Evolutionary conservation across 2,113 vertebrate species (phyloP), one percentile per base, ranked within the genome.

Genomic region (Sylvia atricapilla): DNA sequence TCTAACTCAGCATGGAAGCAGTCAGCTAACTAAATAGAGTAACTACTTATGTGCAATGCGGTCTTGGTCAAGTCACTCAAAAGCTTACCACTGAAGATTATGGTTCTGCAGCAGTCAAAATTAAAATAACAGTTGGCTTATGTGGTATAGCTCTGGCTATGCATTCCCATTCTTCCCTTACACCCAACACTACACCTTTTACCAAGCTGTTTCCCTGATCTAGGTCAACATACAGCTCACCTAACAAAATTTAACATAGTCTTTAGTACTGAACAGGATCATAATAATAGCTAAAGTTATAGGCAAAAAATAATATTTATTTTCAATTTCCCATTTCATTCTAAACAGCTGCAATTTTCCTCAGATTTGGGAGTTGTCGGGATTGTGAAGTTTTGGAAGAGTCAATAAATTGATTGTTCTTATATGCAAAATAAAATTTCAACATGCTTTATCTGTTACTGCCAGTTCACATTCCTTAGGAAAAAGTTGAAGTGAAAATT

Each of bases 51-150:
- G 60, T 68, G 60, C 79, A 75, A 27, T 74, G 75, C 0, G n/a
- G 88, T 95, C 90, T 92, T 80, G 68, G 82, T 87, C 68, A 94
- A 77, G 64, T 92, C 68, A 80, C 47, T 84, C 60, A 67, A 33
- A 72, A 84, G n/a, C 14, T 82, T 63, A 78, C 92, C 80, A 84
- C 86, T 88, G 69, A 60, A 90, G 89, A 94, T 93, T 89, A 95
- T 56, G 95, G 80, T 53, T 89, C 83, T 81, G 52, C 52, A 93
- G 68, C 64, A 95, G 93, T 37, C 8, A 20, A 94, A 96, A 94
- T 92, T 84, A 95, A 95, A 94, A 78, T 89, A 84, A 84, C 72
- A 80, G 76, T 63, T 78, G 86, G 59, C 9, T 92, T 89, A 74
- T 55, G 92, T 25, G 86, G 83, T 84, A 63, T 64, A 84, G 43